Base-by-base conservation (phyloP, 2,797 vertebrate genomes). In the Poecilia picta region DNA sequence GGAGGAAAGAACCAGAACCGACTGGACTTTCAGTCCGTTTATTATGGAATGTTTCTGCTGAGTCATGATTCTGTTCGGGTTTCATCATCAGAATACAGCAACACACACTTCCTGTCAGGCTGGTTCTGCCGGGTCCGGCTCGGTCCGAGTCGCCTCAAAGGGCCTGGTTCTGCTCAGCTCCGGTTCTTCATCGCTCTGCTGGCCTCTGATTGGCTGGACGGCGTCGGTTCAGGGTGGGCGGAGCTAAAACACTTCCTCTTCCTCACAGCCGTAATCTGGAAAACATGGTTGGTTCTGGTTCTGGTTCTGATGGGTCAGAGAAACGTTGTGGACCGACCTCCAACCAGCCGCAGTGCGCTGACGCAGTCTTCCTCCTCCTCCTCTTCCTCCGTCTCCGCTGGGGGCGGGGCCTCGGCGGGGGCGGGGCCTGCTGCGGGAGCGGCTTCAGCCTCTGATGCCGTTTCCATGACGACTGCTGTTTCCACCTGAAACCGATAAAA, bases 211-310 rank as follows among this genome's bases (percentile, higher is more conserved):
- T 64, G n/a, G 55, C 72, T 41, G 78, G 82, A 82, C 28, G 49
- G 71, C 79, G 25, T 57, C 74, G 0, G n/a, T 72, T 75, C 43
- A 23, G 25, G 59, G 39, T 80, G 36, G 36, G n/a, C 4, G 23
- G 73, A 1, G 33, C 80, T 92, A 93, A 88, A 96, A 97, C 59
- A 94, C 95, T 1, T 98, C 97, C 0, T 98, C 97, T 0, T 98
- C 97, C 0, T 98, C 97, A 90, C 96, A 97, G 88, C 97, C 97
- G 0, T 98, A 98, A 93, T 97, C 97, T 98, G 93, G 64, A 95
- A 94, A 11, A 73, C 39, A 78, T 49, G 47, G n/a, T 49, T 39
- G 75, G 39, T 76, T 43, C 8, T 72, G 51, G 51, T 25, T 25
- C 3, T 25, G 72, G 4, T 18, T 41, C 33, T 31, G 57, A 76